phyloP scores from a whole-genome alignment of 2,888 invertebrate genomes.

The Caenorhabditis sp. region DNA sequence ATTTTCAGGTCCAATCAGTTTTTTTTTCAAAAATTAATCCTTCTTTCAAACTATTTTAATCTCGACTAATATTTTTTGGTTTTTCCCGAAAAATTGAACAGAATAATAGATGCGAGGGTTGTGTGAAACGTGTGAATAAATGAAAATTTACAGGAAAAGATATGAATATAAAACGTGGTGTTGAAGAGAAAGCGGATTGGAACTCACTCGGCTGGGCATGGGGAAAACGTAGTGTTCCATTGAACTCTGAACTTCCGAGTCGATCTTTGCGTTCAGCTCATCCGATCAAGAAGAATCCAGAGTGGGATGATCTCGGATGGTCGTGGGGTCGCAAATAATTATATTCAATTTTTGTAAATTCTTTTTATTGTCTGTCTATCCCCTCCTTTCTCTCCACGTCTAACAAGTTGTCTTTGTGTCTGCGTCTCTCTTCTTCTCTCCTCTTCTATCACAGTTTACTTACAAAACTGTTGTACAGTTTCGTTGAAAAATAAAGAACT shows the following conservation, averaged over 20 bases:
- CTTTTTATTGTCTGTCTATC: neutral
- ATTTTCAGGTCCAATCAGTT: too few relatives aligned
- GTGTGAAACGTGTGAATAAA: neutral
- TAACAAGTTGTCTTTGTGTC: neutral
- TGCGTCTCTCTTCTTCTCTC: constrained; percentile 6
- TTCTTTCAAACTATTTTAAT: too few relatives aligned
- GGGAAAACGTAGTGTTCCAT: constrained; percentile 47
- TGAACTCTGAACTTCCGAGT: constrained; percentile 24
- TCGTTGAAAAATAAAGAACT: too few relatives aligned
- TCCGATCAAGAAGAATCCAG: constrained; percentile 59
- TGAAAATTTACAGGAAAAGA: constrained; percentile 1
- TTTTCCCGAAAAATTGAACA: neutral
- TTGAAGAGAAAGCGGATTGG: constrained; percentile 42
- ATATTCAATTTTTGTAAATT: neutral
- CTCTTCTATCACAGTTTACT: neutral
- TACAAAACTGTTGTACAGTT: neutral
- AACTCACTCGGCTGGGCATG: constrained; percentile 60
- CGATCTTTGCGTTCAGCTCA: constrained; percentile 47
- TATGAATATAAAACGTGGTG: neutral
- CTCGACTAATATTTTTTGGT: neutral
- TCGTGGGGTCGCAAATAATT: constrained; percentile 49
- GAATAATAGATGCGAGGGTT: neutral
- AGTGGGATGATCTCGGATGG: constrained; percentile 62
- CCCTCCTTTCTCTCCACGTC: neutral
- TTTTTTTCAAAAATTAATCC: too few relatives aligned